Conservation (phyloP, 1,140 invertebrate species). For the Bombus waltoni region DNA sequence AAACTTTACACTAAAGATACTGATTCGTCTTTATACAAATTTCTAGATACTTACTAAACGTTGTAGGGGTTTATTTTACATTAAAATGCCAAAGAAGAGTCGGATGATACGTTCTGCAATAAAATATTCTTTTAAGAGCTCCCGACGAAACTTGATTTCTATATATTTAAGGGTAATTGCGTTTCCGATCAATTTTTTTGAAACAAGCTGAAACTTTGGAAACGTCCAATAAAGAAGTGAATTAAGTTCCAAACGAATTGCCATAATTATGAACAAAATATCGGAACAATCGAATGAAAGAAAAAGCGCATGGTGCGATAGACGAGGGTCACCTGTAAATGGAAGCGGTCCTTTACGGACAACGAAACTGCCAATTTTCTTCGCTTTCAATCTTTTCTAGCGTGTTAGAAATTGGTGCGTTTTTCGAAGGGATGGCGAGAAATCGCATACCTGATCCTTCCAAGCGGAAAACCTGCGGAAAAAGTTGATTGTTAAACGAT, state of each 20-base stretch:
- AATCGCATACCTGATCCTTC: not conserved
- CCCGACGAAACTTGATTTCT: not conserved
- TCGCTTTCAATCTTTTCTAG: slow-evolving; percentile 21
- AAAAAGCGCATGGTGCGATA: too few species aligned
- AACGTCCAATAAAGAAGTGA: too few species aligned
- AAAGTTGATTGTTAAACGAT: slow-evolving; percentile 14
- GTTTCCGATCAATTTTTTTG: too few species aligned
- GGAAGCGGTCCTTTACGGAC: not conserved
- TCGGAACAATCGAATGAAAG: not conserved
- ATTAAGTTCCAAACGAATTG: too few species aligned
- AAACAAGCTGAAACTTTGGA: too few species aligned
- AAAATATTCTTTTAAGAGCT: not conserved
- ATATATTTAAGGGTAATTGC: not conserved
- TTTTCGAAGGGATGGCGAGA: not conserved
- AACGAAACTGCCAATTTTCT: slow-evolving; percentile 7
- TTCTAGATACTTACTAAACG: too few species aligned
- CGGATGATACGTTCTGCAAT: too few species aligned
- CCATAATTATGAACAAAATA: not conserved
- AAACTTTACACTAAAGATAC: not conserved
- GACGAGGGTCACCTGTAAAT: not conserved
- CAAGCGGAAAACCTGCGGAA: not conserved
- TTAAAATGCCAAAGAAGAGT: too few species aligned
- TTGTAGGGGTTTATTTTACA: too few species aligned
- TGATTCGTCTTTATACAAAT: too few species aligned
- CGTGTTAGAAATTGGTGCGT: slow-evolving; percentile 13